Percentiles rank a stretch among this genome's conserved stretches.
Conservation (phyloP, 2,888 invertebrate species). For the Polyploca ridens region DNA sequence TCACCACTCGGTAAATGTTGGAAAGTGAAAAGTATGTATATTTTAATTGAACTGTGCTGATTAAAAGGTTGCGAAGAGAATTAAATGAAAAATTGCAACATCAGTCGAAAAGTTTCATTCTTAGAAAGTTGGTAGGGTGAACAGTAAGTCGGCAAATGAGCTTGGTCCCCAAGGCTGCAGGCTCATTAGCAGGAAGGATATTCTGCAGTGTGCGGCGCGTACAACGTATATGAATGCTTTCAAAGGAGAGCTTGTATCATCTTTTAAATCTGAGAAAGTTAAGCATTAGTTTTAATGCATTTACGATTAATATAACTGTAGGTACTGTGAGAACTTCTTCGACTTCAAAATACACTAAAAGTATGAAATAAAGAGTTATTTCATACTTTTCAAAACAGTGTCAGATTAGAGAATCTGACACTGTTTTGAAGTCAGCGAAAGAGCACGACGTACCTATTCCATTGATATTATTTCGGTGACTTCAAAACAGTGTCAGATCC, state of each 20-base stretch:
- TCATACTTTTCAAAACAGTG: too few relatives aligned
- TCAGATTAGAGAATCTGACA: too few relatives aligned
- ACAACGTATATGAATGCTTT: constrained; percentile 46
- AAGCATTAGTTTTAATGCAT: constrained; percentile 22
- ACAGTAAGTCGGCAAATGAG: constrained; percentile 71
- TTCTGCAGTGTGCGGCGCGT: constrained; percentile 40
- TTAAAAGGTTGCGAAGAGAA: constrained; percentile 54
- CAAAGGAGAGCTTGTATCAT: constrained; percentile 33
- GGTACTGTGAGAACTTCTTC: too few relatives aligned
- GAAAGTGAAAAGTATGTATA: constrained; percentile 5
- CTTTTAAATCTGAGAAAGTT: constrained; percentile 28
- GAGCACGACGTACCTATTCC: too few relatives aligned
- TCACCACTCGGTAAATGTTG: not conserved
- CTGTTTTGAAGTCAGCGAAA: too few relatives aligned
- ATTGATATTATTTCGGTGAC: too few relatives aligned
- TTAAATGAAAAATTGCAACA: constrained; percentile 67
- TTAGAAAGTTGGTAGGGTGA: constrained; percentile 53
- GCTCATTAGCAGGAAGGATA: constrained; percentile 66
- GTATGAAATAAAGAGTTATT: too few relatives aligned
- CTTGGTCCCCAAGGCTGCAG: constrained; percentile 67
- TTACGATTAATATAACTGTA: not conserved
- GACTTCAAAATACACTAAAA: not conserved
- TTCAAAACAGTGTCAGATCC: too few relatives aligned
- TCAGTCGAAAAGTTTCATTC: constrained; percentile 59
- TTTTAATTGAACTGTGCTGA: constrained; percentile 27